phyloP scores from a whole-genome alignment of 2,113 vertebrate species.

The Hipposideros armiger region DNA sequence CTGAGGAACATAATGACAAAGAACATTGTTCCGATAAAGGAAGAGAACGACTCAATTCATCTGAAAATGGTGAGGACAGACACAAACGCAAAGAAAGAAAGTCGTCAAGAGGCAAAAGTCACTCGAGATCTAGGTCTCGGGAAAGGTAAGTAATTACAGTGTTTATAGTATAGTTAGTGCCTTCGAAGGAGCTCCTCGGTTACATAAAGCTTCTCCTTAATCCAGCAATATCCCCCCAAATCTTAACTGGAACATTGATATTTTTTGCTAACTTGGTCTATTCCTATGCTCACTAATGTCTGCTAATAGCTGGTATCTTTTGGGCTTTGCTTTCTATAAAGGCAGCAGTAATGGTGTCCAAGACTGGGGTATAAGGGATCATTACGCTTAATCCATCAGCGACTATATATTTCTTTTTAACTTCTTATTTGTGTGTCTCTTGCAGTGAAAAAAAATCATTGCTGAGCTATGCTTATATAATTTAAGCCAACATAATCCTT shows the following conservation, averaged over 20 bases:
- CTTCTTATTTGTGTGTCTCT: background rate
- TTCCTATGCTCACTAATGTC: background rate
- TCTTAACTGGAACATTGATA: background rate
- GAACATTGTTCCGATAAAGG: constrained; percentile 92
- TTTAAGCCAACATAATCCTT: background rate
- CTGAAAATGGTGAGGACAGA: constrained; percentile 96
- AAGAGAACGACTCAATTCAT: constrained; percentile 93
- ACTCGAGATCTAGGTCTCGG: constrained; percentile 95
- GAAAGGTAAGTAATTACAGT: constrained; percentile 89
- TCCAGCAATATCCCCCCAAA: background rate
- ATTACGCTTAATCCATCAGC: background rate
- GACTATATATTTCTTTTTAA: background rate
- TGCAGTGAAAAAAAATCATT: background rate
- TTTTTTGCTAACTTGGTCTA: background rate
- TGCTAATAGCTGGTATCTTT: background rate
- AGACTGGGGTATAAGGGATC: background rate
- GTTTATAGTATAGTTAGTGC: background rate
- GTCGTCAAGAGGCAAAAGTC: constrained; percentile 92
- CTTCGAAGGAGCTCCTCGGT: background rate
- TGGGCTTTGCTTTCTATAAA: background rate
- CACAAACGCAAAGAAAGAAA: constrained; percentile 95
- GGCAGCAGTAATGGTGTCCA: background rate
- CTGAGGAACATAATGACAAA: constrained; percentile 92
- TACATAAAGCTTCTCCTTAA: background rate
- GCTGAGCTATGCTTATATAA: background rate